These are phyloP conservation scores for Cossypha caffra DNA, from an alignment of 2,797 vertebrate genomes.

Conservation along the genomic window DNA sequence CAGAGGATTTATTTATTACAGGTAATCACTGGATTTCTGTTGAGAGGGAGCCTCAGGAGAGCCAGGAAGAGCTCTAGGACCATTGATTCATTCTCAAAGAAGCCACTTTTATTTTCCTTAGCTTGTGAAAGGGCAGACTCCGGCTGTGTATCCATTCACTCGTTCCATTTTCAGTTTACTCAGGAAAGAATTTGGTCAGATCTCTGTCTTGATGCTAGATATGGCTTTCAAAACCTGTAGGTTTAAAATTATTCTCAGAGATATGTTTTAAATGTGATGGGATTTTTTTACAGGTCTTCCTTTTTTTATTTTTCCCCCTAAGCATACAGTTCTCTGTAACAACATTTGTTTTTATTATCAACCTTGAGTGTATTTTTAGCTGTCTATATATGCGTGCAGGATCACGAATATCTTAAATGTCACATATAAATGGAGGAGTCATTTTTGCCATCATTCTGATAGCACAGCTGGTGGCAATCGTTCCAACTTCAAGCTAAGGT, in stretches of 20 bases:
- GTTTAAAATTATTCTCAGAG: background rate
- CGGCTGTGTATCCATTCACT: background rate
- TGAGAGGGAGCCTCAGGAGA: background rate
- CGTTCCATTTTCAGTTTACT: background rate
- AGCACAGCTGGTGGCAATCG: background rate
- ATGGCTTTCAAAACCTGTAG: background rate
- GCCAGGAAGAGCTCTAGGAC: background rate
- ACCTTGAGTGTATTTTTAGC: background rate
- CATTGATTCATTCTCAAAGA: background rate
- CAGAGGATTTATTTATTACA: background rate
- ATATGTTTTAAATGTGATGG: background rate
- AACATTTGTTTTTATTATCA: background rate
- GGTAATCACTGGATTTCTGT: background rate
- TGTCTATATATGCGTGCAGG: background rate
- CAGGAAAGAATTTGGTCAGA: background rate
- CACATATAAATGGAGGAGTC: background rate
- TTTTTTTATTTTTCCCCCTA: accelerated
- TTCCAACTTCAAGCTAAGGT: background rate
- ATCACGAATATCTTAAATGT: background rate
- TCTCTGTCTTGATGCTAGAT: background rate
- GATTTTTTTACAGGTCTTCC: background rate
- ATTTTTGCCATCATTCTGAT: background rate
- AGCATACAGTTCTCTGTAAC: background rate
- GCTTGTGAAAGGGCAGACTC: background rate
- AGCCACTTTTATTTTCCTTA: accelerated